A percentile compares a stretch with the other conserved stretches of the same genome.
phyloP scores from a whole-genome alignment of 2,113 vertebrate genomes.

The Scomber colias region DNA sequence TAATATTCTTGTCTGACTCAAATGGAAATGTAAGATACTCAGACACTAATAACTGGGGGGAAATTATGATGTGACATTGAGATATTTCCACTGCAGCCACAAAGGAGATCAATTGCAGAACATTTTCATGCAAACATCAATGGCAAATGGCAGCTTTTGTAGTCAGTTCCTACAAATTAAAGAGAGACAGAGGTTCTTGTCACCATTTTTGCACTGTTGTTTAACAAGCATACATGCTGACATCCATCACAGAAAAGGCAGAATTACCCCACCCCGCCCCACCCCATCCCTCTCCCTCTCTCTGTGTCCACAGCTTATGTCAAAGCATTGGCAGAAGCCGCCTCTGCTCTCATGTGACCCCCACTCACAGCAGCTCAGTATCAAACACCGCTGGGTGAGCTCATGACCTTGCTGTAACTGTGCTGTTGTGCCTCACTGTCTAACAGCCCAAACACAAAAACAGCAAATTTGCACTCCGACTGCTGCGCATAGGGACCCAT shows the following conservation, averaged over 20 bases:
- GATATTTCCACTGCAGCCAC: neutral
- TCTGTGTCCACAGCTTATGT: conserved; percentile 44
- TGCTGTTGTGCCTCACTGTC: conserved; percentile 17
- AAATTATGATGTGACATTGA: neutral
- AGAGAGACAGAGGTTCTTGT: neutral
- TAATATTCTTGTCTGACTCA: too few species aligned
- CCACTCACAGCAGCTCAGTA: conserved; percentile 48
- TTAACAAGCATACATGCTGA: too few species aligned
- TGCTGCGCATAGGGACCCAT: neutral
- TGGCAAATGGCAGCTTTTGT: too few species aligned
- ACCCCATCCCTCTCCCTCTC: neutral
- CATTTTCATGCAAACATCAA: too few species aligned
- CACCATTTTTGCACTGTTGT: neutral
- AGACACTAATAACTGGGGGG: too few species aligned
- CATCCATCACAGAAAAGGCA: too few species aligned
- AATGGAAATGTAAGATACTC: too few species aligned
- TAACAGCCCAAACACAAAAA: neutral
- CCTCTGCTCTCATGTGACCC: conserved; percentile 45
- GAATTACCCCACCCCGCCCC: neutral
- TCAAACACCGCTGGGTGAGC: conserved; percentile 40
- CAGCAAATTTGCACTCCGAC: neutral
- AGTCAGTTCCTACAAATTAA: neutral
- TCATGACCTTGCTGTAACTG: conserved; percentile 46
- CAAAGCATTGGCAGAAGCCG: conserved; percentile 19
- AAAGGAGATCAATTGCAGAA: too few species aligned